Percentiles rank a stretch among this genome's conserved stretches.
These are phyloP conservation scores for Polymixis lichenea DNA, from an alignment of 2,888 invertebrate species.

Conservation along the genomic window DNA sequence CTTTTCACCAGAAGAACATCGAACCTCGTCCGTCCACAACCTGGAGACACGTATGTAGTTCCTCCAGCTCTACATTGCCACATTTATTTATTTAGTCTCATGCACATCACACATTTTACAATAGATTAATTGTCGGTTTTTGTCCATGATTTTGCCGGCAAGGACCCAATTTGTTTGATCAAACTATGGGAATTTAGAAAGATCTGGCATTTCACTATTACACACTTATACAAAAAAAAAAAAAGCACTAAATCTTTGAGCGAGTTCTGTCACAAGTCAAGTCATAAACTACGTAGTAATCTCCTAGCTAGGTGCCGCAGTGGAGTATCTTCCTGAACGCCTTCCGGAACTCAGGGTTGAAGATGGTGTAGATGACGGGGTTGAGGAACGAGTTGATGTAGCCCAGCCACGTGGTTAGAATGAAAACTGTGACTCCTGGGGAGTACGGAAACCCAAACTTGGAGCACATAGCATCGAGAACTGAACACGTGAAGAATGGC, in stretches of 20 bases:
- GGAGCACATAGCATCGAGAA: constrained; percentile 98
- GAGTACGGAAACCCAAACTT: constrained; percentile 95
- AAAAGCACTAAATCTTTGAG: constrained; percentile 41
- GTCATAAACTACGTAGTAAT: constrained; percentile 84
- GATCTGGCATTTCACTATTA: not conserved
- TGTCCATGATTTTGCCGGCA: not conserved
- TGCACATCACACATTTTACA: not conserved
- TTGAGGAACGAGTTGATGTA: constrained; percentile 99
- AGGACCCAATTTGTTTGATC: not conserved
- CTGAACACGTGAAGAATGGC: constrained; percentile 99
- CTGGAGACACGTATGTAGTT: not conserved
- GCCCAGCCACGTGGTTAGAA: constrained; percentile 98
- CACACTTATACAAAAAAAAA: not conserved
- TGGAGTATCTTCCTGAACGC: constrained; percentile 98
- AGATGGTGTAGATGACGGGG: constrained; percentile 98
- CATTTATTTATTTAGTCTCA: not conserved
- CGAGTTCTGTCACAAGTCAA: constrained; percentile 58
- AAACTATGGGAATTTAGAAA: not conserved
- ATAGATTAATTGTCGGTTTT: not conserved
- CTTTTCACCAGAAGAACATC: not conserved
- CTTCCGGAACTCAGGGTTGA: constrained; percentile 99
- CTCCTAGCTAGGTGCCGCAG: constrained; percentile 90
- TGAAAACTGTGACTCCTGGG: constrained; percentile 96
- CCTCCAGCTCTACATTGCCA: not conserved
- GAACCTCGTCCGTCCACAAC: not conserved